A percentile compares a stretch with the other conserved stretches of the same genome.
Conservation (phyloP, 2,113 vertebrate genomes). For the Hyla sarda region DNA sequence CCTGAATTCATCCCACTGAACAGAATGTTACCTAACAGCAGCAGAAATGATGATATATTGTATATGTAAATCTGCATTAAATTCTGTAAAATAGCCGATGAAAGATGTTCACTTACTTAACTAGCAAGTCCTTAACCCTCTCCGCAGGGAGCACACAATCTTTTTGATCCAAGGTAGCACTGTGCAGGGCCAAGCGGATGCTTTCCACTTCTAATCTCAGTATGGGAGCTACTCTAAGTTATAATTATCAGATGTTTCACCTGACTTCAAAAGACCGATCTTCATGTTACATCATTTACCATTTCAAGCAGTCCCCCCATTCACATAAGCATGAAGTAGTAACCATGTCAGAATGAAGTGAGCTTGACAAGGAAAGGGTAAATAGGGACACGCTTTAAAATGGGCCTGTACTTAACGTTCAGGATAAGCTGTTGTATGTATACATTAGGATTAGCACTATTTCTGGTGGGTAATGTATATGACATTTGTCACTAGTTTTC, state of each 20-base stretch:
- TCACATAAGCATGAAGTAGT: neutral
- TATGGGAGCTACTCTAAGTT: conserved; percentile 31
- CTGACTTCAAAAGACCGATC: conserved; percentile 11
- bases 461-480: too few species aligned
- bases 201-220: conserved; percentile 34
- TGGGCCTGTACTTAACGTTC: too few species aligned
- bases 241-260: conserved; percentile 24
- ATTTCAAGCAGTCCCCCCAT: neutral
- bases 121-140: conserved; percentile 22
- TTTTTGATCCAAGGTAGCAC: conserved; percentile 6
- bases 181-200: neutral
- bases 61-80: conserved; percentile 32
- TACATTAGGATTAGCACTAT: too few species aligned
- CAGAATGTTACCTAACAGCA: too few species aligned
- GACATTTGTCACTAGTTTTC: too few species aligned
- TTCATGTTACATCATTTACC: neutral
- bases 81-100: conserved; percentile 12
- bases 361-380: neutral
- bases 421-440: too few species aligned
- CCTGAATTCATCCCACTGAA: neutral
- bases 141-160: conserved; percentile 5
- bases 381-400: neutral
- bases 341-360: neutral
- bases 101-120: conserved; percentile 4
- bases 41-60: neutral